Evolutionary conservation across 2,888 invertebrate genomes (phyloP).

Genomic region (Gortyna flavago): DNA sequence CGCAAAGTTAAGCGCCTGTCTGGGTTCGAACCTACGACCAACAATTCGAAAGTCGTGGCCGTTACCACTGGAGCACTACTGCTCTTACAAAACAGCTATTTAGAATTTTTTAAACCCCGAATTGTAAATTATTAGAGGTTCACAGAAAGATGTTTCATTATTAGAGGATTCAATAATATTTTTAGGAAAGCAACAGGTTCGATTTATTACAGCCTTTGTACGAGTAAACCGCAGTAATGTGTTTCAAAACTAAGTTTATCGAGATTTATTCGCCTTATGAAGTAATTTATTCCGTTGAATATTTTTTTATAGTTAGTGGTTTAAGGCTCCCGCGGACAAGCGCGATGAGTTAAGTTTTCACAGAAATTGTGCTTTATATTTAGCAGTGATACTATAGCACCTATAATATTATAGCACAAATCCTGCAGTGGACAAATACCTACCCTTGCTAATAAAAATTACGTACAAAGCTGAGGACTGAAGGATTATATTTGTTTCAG

Average conservation of each 20-base stretch:
- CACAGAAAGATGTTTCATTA: background rate
- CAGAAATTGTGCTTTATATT: background rate
- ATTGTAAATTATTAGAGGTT: background rate
- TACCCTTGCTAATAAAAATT: slow-evolving; percentile 1
- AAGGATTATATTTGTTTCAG: slow-evolving; percentile 15
- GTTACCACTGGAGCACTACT: no score
- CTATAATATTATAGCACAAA: background rate
- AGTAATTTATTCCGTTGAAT: background rate
- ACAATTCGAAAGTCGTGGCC: no score
- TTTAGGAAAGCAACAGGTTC: background rate
- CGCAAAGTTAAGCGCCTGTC: no score
- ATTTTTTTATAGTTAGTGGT: background rate
- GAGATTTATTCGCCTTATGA: background rate
- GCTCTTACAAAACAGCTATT: no score
- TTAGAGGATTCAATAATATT: background rate
- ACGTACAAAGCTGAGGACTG: background rate
- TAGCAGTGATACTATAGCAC: background rate
- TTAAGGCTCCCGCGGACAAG: background rate
- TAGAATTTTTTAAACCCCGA: background rate
- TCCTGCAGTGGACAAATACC: background rate
- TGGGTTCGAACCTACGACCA: no score
- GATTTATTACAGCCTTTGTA: no score
- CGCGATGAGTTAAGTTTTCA: background rate
- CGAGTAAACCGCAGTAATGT: background rate
- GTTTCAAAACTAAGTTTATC: background rate